phyloP scores from a whole-genome alignment of 2,113 vertebrate species.

The Ursus arctos region DNA sequence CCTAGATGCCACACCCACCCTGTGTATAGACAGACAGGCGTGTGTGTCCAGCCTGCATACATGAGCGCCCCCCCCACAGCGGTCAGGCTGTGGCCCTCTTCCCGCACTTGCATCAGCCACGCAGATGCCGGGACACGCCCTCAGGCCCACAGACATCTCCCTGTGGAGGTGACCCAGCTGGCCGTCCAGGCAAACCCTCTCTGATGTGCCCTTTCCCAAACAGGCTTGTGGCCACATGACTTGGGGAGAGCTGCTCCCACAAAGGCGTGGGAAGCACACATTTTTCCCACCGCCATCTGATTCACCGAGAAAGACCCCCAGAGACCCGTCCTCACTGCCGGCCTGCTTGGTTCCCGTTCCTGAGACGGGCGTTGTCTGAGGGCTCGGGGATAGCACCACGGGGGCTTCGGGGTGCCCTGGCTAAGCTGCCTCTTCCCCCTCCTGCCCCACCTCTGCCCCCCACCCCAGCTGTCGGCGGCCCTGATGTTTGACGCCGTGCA shows the following conservation, averaged over 20 bases:
- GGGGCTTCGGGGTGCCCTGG: neutral
- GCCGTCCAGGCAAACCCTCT: neutral
- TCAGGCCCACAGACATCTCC: neutral
- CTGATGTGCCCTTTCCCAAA: neutral
- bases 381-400: rapidly evolving
- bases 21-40: neutral
- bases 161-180: neutral
- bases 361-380: neutral
- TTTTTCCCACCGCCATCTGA: neutral
- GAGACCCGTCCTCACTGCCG: neutral
- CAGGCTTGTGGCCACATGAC: rapidly evolving
- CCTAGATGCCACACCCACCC: no score
- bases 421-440: neutral
- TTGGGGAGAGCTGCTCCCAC: neutral
- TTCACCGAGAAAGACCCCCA: neutral
- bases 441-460: rapidly evolving
- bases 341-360: neutral
- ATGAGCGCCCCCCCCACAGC: neutral
- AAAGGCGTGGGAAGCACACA: rapidly evolving
- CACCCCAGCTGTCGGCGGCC: constrained; percentile 91
- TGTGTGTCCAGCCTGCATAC: neutral
- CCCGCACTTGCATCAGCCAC: rapidly evolving
- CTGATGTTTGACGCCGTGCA: constrained; percentile 95
- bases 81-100: neutral
- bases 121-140: neutral